Evolutionary conservation across 2,797 vertebrate species (phyloP).

Genomic region (Platalea minor): DNA sequence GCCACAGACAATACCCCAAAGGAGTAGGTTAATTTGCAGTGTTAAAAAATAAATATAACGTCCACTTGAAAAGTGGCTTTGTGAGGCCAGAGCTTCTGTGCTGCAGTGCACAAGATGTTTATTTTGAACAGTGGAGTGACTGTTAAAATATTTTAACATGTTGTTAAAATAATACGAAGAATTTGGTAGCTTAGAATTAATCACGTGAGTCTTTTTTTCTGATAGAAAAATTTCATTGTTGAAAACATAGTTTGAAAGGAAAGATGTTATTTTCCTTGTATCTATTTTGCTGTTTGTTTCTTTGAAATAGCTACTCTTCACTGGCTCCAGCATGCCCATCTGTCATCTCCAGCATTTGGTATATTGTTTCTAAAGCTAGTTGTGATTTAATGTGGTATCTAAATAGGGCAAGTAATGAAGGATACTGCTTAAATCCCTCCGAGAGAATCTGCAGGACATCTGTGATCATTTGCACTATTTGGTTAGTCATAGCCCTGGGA

Average conservation of each 20-base stretch:
- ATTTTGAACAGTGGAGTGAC: neutral
- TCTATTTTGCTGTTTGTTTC: neutral
- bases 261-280: neutral
- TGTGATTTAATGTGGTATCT: conserved; percentile 75
- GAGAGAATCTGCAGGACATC: conserved; percentile 80
- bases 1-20: neutral
- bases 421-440: conserved; percentile 26
- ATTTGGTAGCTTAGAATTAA: neutral
- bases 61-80: neutral
- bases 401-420: conserved; percentile 79
- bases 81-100: neutral
- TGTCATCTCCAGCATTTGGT: conserved; percentile 28
- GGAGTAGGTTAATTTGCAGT: neutral
- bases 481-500: conserved; percentile 66
- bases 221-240: neutral
- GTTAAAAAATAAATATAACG: neutral
- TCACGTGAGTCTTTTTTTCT: neutral
- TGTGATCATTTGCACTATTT: conserved; percentile 72
- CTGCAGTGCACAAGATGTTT: neutral
- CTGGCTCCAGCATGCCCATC: conserved; percentile 21
- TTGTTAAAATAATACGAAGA: neutral
- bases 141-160: neutral
- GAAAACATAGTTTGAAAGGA: neutral
- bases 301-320: neutral
- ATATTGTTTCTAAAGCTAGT: conserved; percentile 78